These are phyloP conservation scores for Leucosticte australis DNA, from an alignment of 2,113 vertebrate genomes.

Conservation along the genomic window DNA sequence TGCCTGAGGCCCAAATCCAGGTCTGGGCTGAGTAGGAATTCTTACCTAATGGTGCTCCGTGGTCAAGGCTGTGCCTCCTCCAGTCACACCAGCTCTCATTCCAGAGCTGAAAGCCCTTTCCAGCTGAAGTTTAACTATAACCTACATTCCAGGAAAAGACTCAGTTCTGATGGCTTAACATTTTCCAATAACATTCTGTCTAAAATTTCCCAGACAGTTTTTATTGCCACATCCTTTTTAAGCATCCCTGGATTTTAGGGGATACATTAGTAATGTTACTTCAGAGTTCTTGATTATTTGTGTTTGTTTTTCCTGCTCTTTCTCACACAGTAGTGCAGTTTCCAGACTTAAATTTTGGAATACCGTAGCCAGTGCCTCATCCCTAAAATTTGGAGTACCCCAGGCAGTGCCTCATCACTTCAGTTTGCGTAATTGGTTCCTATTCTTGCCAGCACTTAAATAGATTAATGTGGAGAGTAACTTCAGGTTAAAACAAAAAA, in stretches of 20 bases:
- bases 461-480: background rate
- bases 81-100: background rate
- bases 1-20: fast-evolving
- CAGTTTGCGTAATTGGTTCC: background rate
- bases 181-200: constrained; percentile 23
- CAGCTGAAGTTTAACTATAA: background rate
- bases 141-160: background rate
- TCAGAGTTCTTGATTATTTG: background rate
- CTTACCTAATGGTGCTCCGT: background rate
- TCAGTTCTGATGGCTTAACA: background rate
- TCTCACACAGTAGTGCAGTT: background rate
- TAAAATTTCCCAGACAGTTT: background rate
- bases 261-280: background rate
- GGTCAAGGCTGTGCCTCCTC: background rate
- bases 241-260: background rate
- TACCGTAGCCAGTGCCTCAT: background rate
- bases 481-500: background rate
- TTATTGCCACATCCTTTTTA: background rate
- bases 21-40: background rate
- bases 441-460: background rate
- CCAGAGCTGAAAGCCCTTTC: background rate
- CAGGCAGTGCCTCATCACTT: background rate
- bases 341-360: background rate
- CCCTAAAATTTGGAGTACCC: background rate
- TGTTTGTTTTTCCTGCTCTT: background rate